Evolutionary conservation across 2,888 invertebrate species (phyloP).

Genomic region (Hypolimnas misippus): DNA sequence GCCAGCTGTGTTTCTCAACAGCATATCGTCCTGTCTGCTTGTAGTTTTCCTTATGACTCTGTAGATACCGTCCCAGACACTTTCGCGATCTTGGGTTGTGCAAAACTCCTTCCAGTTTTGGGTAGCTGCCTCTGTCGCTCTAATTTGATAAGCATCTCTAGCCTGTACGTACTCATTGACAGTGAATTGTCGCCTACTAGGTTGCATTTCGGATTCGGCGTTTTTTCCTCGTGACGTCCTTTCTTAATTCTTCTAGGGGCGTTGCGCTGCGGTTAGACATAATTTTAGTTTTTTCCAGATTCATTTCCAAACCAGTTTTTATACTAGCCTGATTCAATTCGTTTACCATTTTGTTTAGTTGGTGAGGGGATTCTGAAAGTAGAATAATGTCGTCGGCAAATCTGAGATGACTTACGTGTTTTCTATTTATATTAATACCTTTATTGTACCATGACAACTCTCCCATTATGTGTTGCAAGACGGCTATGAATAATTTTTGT

Average conservation of each 20-base stretch:
- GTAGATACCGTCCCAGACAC: slow-evolving; percentile 43
- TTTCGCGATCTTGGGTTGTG: slow-evolving; percentile 39
- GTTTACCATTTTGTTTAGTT: not conserved
- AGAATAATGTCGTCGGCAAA: not conserved
- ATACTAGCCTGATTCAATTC: not conserved
- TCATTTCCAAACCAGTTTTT: no score
- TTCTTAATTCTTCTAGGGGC: no score
- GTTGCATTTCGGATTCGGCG: slow-evolving; percentile 30
- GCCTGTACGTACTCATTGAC: slow-evolving; percentile 37
- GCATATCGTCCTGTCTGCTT: slow-evolving; percentile 24
- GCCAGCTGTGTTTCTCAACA: slow-evolving; percentile 18
- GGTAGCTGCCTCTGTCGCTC: slow-evolving; percentile 35
- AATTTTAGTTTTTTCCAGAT: no score
- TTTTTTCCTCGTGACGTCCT: slow-evolving; percentile 22
- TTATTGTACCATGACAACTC: no score
- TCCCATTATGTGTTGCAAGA: no score
- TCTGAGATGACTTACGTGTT: no score
- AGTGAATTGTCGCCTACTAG: slow-evolving; percentile 21
- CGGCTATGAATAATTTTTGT: no score
- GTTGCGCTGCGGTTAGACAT: no score
- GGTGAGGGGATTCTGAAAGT: not conserved
- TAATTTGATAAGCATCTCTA: slow-evolving; percentile 21
- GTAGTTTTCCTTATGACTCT: slow-evolving; percentile 34
- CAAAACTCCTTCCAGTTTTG: slow-evolving; percentile 44
- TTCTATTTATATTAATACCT: no score